Conservation (phyloP, 2,113 vertebrate genomes). For the Petroica traversi region DNA sequence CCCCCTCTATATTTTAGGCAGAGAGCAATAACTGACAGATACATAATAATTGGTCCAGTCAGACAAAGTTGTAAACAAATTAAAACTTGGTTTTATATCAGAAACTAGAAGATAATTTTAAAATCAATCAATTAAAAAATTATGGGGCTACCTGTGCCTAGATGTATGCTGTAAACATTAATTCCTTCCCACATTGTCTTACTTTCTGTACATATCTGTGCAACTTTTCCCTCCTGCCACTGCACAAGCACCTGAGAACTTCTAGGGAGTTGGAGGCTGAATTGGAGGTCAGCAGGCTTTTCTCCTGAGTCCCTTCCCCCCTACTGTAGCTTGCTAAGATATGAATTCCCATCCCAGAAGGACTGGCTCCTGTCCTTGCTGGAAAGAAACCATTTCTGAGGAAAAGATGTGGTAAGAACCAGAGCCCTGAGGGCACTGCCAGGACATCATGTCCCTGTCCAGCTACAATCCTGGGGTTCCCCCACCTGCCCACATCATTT, state of each 20-base stretch:
- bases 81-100: background rate
- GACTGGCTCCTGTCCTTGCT: background rate
- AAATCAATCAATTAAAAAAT: background rate
- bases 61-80: background rate
- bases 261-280: background rate
- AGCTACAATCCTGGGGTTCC: background rate
- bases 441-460: background rate
- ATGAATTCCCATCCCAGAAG: background rate
- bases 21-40: background rate
- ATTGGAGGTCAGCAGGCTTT: rapidly evolving
- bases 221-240: background rate
- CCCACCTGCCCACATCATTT: too few species aligned
- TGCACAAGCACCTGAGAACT: background rate
- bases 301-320: background rate
- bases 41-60: background rate
- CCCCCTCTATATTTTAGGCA: background rate
- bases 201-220: background rate
- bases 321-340: background rate
- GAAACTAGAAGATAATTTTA: background rate
- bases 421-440: background rate
- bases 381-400: background rate
- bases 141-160: background rate
- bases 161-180: background rate
- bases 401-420: background rate
- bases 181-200: background rate